Conservation (phyloP, 2,797 vertebrate genomes). For the Knipowitschia caucasica region DNA sequence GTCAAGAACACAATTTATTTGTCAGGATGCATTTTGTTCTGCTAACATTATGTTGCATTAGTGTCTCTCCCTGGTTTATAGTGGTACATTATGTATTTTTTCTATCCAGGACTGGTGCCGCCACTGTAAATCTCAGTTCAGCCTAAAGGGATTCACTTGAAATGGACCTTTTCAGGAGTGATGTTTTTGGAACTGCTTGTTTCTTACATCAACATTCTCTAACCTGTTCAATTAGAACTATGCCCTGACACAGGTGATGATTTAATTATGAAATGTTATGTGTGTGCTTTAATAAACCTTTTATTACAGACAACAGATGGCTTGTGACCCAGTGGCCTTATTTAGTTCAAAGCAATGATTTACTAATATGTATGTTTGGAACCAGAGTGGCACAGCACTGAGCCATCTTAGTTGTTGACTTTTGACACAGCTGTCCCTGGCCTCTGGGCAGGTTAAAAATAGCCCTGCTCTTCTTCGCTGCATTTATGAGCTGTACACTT, state of each 20-base stretch:
- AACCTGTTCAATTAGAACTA: too few relatives aligned
- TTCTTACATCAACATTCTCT: too few relatives aligned
- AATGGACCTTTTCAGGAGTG: too few relatives aligned
- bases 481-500: constrained; percentile 43
- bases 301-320: neutral
- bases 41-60: neutral
- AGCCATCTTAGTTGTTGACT: constrained; percentile 68
- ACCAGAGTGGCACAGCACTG: constrained; percentile 41
- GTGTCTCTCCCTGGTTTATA: neutral
- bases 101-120: neutral
- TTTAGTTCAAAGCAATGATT: neutral
- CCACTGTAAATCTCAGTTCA: neutral
- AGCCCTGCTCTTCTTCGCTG: constrained; percentile 52
- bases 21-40: constrained; percentile 32
- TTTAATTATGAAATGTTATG: too few relatives aligned
- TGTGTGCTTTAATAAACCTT: too few relatives aligned
- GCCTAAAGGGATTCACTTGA: neutral
- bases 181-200: too few relatives aligned
- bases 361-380: constrained; percentile 28
- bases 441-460: constrained; percentile 70
- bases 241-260: too few relatives aligned
- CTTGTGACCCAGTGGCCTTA: neutral
- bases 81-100: neutral
- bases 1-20: constrained; percentile 54
- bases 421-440: constrained; percentile 71